Evolutionary conservation across 1,140 invertebrate species (phyloP).

Genomic region (Dryas iulia): DNA sequence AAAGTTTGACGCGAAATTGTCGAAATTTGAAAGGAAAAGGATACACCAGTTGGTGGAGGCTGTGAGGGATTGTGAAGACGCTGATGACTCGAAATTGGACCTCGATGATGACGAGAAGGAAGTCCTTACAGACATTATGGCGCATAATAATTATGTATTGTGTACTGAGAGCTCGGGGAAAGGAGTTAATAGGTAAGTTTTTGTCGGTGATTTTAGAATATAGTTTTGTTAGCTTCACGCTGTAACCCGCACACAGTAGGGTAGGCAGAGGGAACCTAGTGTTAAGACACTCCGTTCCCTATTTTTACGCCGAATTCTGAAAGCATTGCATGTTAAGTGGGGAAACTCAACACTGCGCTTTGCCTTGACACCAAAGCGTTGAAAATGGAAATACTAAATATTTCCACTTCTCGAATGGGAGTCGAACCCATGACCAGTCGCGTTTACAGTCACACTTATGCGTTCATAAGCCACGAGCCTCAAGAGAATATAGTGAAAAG

Average conservation of each 20-base stretch:
- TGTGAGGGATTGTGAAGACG: slow-evolving; percentile 9
- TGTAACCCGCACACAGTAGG: not conserved
- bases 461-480: too few species aligned
- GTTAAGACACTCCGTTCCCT: too few species aligned
- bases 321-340: too few species aligned
- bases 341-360: too few species aligned
- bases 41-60: slow-evolving; percentile 36
- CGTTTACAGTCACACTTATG: too few species aligned
- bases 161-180: slow-evolving; percentile 36
- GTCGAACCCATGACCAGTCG: too few species aligned
- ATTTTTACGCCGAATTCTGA: too few species aligned
- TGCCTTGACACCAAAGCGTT: too few species aligned
- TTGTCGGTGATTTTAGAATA: not conserved
- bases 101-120: not conserved
- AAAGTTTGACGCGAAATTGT: slow-evolving; percentile 34
- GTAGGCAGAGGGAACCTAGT: not conserved
- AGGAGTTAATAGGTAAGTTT: slow-evolving; percentile 32
- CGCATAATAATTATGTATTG: slow-evolving; percentile 38
- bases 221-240: not conserved
- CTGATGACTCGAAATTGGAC: slow-evolving; percentile 14
- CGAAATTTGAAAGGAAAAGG: slow-evolving; percentile 33
- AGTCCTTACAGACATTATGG: slow-evolving; percentile 35
- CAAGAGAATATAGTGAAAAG: too few species aligned
- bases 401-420: too few species aligned
- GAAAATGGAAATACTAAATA: too few species aligned